Evolutionary conservation across 1,140 invertebrate genomes (phyloP).

Genomic region (Drosophila lacteicornis): DNA sequence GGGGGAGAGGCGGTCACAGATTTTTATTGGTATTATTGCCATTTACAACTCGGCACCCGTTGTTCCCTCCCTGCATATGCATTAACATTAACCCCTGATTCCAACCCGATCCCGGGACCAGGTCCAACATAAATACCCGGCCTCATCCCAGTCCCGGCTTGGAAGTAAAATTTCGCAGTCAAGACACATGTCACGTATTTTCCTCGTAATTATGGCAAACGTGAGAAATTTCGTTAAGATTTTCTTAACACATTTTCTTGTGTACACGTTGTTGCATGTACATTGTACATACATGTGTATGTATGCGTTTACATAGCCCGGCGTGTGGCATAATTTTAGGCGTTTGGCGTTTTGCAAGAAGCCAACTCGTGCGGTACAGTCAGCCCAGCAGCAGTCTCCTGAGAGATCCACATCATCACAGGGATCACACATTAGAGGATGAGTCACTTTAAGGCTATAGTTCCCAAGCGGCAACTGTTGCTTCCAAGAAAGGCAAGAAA

Average conservation of each 20-base stretch:
- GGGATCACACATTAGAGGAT: background rate
- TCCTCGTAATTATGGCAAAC: conserved; percentile 83
- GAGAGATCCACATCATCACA: too few species aligned
- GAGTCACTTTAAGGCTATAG: conserved; percentile 1
- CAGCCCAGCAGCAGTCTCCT: background rate
- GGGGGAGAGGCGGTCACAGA: conserved; percentile 48
- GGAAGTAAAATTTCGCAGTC: conserved; percentile 66
- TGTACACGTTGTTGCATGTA: background rate
- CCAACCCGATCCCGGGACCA: conserved; percentile 4
- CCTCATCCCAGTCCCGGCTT: background rate
- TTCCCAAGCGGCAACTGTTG: conserved; percentile 6
- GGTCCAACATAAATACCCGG: background rate
- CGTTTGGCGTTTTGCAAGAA: conserved; percentile 40
- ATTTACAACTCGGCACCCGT: conserved; percentile 66
- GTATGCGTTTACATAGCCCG: conserved; percentile 3
- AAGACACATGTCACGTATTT: conserved; percentile 84
- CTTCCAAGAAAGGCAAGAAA: background rate
- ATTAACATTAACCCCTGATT: conserved; percentile 39
- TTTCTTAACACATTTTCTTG: conserved; percentile 76
- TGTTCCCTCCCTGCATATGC: conserved; percentile 27
- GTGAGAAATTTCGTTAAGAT: conserved; percentile 84
- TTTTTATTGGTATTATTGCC: conserved; percentile 74
- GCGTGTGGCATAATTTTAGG: conserved; percentile 67
- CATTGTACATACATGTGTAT: background rate
- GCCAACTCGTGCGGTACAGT: conserved; percentile 40